phyloP scores from a whole-genome alignment of 2,888 invertebrate genomes.

The Leptopterna dolabrata region DNA sequence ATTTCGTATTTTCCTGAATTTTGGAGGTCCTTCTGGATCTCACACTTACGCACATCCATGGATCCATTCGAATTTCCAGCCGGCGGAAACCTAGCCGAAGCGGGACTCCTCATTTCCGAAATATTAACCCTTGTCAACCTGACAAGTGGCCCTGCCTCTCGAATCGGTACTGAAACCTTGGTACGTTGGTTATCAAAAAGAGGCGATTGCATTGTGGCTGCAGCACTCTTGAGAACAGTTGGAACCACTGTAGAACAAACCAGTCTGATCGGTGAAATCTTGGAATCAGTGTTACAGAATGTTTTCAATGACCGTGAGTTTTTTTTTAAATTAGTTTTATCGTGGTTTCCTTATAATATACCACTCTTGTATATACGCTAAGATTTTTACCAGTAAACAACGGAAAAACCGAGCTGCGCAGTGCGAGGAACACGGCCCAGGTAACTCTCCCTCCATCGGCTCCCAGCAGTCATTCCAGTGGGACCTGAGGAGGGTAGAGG shows the following conservation, averaged over 20 bases:
- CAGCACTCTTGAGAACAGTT: slow-evolving; percentile 69
- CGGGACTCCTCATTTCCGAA: slow-evolving; percentile 70
- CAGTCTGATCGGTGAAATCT: slow-evolving; percentile 69
- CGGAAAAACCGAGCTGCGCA: too few relatives aligned
- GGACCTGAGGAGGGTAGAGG: too few relatives aligned
- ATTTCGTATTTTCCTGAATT: too few relatives aligned
- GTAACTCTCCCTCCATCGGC: too few relatives aligned
- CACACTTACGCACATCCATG: too few relatives aligned
- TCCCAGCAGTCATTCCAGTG: too few relatives aligned
- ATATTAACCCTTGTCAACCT: slow-evolving; percentile 68
- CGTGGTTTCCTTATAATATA: not conserved
- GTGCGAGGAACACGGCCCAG: too few relatives aligned
- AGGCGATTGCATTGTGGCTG: slow-evolving; percentile 68
- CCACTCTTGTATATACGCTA: not conserved
- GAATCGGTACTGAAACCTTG: slow-evolving; percentile 66
- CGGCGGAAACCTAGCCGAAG: slow-evolving; percentile 67
- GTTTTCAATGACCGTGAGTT: slow-evolving; percentile 70
- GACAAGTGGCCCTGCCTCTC: slow-evolving; percentile 66
- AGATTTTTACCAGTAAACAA: too few relatives aligned
- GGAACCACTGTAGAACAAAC: slow-evolving; percentile 69
- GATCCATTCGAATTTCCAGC: slow-evolving; percentile 62
- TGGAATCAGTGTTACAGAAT: slow-evolving; percentile 70
- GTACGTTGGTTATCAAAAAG: slow-evolving; percentile 69
- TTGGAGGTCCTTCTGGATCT: too few relatives aligned
- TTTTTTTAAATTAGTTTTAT: not conserved